phyloP scores from a whole-genome alignment of 1,140 invertebrate genomes.

The Maconellicoccus hirsutus region DNA sequence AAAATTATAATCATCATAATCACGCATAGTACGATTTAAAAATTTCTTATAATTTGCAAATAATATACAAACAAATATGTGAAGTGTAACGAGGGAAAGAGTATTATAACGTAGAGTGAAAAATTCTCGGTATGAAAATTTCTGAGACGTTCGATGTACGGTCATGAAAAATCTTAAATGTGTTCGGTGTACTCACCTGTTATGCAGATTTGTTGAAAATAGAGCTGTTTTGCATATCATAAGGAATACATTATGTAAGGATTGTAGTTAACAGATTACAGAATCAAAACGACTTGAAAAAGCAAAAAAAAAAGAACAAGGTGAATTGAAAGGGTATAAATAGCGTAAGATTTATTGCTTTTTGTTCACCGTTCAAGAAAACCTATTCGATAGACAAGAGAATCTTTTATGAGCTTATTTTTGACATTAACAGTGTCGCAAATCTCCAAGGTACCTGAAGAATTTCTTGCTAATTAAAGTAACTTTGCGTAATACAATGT shows the following conservation, averaged over 20 bases:
- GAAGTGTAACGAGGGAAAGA: too few relatives aligned
- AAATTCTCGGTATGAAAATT: too few relatives aligned
- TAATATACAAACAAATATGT: too few relatives aligned
- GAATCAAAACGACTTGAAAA: slow-evolving; percentile 1
- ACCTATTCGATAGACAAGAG: background rate
- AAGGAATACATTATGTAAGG: slow-evolving; percentile 17
- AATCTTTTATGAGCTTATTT: background rate
- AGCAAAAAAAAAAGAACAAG: background rate
- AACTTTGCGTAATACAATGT: too few relatives aligned
- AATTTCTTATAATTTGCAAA: too few relatives aligned
- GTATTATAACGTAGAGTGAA: too few relatives aligned
- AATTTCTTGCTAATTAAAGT: background rate
- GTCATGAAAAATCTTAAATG: background rate
- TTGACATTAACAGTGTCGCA: background rate
- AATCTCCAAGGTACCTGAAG: background rate
- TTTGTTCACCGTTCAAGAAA: background rate
- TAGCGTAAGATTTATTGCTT: slow-evolving; percentile 3
- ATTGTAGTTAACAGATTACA: slow-evolving; percentile 16
- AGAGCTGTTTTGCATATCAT: slow-evolving; percentile 7
- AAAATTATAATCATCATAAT: too few relatives aligned
- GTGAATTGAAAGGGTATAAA: slow-evolving; percentile 5
- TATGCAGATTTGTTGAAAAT: background rate
- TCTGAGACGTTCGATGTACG: too few relatives aligned
- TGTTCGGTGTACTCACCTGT: background rate
- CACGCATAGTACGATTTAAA: too few relatives aligned